Evolutionary conservation across 2,113 vertebrate genomes (phyloP).

Genomic region (Prochilodus magdalenae): DNA sequence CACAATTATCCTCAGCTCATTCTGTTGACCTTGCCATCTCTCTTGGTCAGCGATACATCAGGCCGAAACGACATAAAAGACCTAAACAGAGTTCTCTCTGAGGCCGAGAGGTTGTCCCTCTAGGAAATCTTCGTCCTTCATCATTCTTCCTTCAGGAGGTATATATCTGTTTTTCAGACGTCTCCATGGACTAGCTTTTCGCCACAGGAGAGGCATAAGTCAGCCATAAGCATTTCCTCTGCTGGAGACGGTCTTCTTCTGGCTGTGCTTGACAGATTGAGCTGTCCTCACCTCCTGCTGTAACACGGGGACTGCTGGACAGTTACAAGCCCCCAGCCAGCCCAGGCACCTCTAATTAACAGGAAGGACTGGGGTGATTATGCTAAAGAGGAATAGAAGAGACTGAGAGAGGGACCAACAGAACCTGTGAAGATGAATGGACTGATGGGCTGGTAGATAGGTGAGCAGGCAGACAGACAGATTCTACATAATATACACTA

Average conservation of each 20-base stretch:
- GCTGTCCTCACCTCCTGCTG: neutral
- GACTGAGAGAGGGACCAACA: neutral
- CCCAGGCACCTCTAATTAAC: constrained; percentile 1
- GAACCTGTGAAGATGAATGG: neutral
- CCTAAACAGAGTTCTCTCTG: constrained; percentile 18
- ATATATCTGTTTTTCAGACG: constrained; percentile 25
- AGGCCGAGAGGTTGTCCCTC: constrained; percentile 47
- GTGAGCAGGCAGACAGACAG: neutral
- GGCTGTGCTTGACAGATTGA: constrained; percentile 27
- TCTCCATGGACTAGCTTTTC: constrained; percentile 29
- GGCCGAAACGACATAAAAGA: neutral
- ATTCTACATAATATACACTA: neutral
- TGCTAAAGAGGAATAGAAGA: neutral
- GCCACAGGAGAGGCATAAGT: constrained; percentile 53
- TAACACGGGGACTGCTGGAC: neutral
- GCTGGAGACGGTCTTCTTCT: neutral
- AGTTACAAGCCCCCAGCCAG: neutral
- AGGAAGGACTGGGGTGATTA: neutral
- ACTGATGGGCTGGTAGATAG: neutral
- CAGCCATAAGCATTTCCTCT: constrained; percentile 49
- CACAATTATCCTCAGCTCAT: neutral
- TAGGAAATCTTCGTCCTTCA: constrained; percentile 34
- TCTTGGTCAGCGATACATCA: neutral
- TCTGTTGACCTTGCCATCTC: constrained; percentile 5
- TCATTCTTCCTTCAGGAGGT: constrained; percentile 15